Evolutionary conservation across 1,140 invertebrate species (phyloP).

Genomic region (Cherax destructor): DNA sequence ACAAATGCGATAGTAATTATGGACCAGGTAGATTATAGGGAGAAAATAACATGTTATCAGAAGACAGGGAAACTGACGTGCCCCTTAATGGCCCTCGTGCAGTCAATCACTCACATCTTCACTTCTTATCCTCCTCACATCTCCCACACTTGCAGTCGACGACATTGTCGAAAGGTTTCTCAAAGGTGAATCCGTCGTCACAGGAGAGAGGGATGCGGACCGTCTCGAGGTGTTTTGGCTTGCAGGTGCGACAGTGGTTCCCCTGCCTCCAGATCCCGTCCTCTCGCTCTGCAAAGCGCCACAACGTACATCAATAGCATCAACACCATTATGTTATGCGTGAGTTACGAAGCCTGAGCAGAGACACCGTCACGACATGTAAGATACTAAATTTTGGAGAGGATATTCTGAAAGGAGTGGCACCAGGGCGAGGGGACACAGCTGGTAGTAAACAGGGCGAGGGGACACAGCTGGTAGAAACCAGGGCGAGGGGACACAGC

Average conservation of each 20-base stretch:
- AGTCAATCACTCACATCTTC: background rate
- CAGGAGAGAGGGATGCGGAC: constrained; percentile 40
- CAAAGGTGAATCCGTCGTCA: constrained; percentile 54
- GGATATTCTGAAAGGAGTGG: background rate
- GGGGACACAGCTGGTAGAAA: too few relatives aligned
- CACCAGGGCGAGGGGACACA: too few relatives aligned
- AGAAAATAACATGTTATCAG: too few relatives aligned
- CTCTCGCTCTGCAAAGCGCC: constrained; percentile 3
- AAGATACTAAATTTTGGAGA: background rate
- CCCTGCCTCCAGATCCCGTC: constrained; percentile 46
- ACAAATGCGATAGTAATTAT: too few relatives aligned
- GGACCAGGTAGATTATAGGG: too few relatives aligned
- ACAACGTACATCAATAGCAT: background rate
- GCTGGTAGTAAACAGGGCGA: too few relatives aligned
- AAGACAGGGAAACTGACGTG: too few relatives aligned
- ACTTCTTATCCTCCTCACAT: background rate
- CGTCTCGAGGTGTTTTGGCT: constrained; percentile 25
- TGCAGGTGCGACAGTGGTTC: constrained; percentile 34
- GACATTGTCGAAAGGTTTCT: constrained; percentile 48
- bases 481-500: too few relatives aligned
- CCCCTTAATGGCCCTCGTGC: too few relatives aligned
- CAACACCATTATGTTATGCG: too few relatives aligned
- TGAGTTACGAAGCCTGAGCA: too few relatives aligned
- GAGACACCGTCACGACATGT: background rate
- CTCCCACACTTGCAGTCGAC: constrained; percentile 32